These are phyloP conservation scores for Heliothis virescens DNA, from an alignment of 1,140 invertebrate species.

Conservation along the genomic window DNA sequence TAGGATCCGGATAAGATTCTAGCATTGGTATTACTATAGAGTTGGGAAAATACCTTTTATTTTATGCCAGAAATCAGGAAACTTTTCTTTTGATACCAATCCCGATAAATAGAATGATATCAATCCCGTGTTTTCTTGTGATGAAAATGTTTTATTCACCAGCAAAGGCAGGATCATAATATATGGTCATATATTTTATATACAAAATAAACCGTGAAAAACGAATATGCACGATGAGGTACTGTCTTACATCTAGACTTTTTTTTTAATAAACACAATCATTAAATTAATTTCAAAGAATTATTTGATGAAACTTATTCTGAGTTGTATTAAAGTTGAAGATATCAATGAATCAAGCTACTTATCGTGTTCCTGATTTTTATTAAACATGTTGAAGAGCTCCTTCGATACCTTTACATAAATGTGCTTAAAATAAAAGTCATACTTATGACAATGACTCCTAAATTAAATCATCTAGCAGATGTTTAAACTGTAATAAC, in stretches of 20 bases:
- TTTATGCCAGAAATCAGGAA: constrained; percentile 10
- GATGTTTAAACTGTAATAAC: background rate
- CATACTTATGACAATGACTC: no score
- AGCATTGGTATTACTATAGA: background rate
- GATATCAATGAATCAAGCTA: no score
- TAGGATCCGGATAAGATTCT: background rate
- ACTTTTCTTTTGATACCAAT: constrained; percentile 4
- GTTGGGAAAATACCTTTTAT: background rate
- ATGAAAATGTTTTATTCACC: constrained; percentile 36
- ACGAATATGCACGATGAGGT: no score
- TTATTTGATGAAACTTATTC: no score
- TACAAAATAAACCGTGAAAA: background rate
- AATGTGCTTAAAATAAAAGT: no score
- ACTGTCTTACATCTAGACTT: no score
- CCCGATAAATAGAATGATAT: constrained; percentile 8
- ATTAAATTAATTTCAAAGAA: no score
- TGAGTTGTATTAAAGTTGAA: no score
- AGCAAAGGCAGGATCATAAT: background rate
- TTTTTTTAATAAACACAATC: no score
- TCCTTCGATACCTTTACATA: no score
- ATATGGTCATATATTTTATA: background rate
- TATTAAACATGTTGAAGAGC: no score
- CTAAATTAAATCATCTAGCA: background rate
- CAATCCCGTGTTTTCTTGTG: background rate
- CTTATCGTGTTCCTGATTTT: no score